phyloP scores from a whole-genome alignment of 1,140 invertebrate genomes.

The Nebria ingens region DNA sequence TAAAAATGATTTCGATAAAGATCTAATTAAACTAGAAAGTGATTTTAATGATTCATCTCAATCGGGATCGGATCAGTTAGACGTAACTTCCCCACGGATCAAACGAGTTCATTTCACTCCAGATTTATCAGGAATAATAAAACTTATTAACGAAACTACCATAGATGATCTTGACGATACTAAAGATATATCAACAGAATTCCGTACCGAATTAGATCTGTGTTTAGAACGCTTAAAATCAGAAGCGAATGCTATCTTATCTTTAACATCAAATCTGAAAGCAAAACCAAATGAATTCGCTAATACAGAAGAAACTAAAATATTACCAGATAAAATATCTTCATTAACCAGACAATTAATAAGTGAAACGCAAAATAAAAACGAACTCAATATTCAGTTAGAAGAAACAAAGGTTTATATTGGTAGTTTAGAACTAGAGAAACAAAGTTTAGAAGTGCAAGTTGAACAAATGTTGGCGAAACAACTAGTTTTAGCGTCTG shows the following conservation, averaged over 20 bases:
- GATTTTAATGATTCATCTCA: slow-evolving; percentile 19
- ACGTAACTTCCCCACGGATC: slow-evolving; percentile 25
- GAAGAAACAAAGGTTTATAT: slow-evolving; percentile 36
- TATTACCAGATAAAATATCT: slow-evolving; percentile 20
- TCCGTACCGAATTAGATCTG: slow-evolving; percentile 48
- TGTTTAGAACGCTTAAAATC: slow-evolving; percentile 51
- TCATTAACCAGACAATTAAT: slow-evolving; percentile 24
- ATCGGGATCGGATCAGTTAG: slow-evolving; percentile 18
- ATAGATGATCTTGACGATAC: slow-evolving; percentile 28
- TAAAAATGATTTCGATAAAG: slow-evolving; percentile 32
- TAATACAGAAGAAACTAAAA: slow-evolving; percentile 18
- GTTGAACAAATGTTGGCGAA: slow-evolving; percentile 42
- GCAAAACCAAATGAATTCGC: background rate
- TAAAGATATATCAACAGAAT: slow-evolving; percentile 45
- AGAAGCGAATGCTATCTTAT: slow-evolving; percentile 56
- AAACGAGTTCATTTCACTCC: slow-evolving; percentile 58
- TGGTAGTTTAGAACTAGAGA: slow-evolving; percentile 40
- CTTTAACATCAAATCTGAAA: slow-evolving; percentile 39
- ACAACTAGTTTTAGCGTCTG: slow-evolving; percentile 40
- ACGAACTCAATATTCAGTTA: slow-evolving; percentile 22
- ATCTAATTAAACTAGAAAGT: slow-evolving; percentile 22
- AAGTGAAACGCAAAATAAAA: slow-evolving; percentile 25
- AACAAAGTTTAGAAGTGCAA: slow-evolving; percentile 43
- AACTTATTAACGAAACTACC: slow-evolving; percentile 44
- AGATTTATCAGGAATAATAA: slow-evolving; percentile 49